Evolutionary conservation across 2,888 invertebrate genomes (phyloP).

Genomic region (Hirtodrosophila duncani): DNA sequence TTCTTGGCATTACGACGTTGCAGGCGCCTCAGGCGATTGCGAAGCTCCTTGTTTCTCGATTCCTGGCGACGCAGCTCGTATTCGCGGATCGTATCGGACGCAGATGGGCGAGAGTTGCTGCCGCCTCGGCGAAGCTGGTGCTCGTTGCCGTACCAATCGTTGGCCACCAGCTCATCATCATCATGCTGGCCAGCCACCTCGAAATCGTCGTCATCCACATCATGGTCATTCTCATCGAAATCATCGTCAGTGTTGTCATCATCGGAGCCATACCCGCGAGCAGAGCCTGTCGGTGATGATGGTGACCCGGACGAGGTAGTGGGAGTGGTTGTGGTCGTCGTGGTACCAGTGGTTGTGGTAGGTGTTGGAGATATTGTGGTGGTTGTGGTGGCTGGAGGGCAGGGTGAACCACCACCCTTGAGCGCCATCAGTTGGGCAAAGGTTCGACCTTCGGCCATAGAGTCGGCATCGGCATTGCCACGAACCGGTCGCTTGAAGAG

Average conservation of each 20-base stretch:
- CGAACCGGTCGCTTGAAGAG: constrained; percentile 12
- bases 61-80: constrained; percentile 44
- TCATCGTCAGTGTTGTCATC: background rate
- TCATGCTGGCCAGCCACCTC: constrained; percentile 10
- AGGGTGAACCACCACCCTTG: constrained; percentile 21
- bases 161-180: background rate
- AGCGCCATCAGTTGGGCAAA: constrained; percentile 16
- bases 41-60: constrained; percentile 39
- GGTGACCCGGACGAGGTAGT: accelerated
- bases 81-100: constrained; percentile 18
- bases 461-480: too few relatives aligned
- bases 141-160: background rate
- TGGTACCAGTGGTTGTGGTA: accelerated
- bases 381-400: accelerated
- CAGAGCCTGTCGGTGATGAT: background rate
- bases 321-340: background rate
- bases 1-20: constrained; percentile 2
- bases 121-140: background rate
- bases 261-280: background rate
- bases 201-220: constrained; percentile 7
- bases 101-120: constrained; percentile 1
- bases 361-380: background rate
- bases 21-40: constrained; percentile 14
- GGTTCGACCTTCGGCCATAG: constrained; percentile 26
- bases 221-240: constrained; percentile 4